Evolutionary conservation across 2,888 invertebrate genomes (phyloP), one percentile per base, ranked within the genome.

Genomic region (Tipula lateralis): DNA sequence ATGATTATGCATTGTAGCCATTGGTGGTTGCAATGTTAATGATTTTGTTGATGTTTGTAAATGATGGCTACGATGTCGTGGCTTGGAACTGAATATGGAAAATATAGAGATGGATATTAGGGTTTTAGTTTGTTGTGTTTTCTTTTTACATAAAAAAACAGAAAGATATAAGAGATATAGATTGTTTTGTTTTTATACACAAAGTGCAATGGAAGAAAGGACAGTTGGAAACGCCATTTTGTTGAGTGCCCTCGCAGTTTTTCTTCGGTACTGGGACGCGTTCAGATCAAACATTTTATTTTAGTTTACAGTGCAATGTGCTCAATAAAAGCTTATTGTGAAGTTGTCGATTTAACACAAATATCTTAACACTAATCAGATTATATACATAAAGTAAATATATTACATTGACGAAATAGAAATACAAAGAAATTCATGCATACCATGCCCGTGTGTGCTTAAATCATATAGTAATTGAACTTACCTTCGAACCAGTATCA

Each of bases 401-500:
- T n/a, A n/a, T n/a, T n/a, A n/a, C n/a, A n/a, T n/a, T n/a, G n/a
- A 66, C 9, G 19, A 44, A 24, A 66, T 24, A 66, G 66, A 66
- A 24, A 66, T 66, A 24, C 66, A 66, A 66, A 9, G 66, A 24
- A 9, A 7, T 9, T 24, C 66, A 24, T 66, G 24, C 24, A 44
- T 29, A 29, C 29, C 29, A 81, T 29, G 81, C 29, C 81, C 81
- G 29, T 29, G 29, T n/a, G n/a, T 29, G 12, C 29, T 5, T 29
- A 81, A 29, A 81, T 13, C 12, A n/a, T 81, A n/a, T n/a, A 29
- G 4, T 29, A 83, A 32, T 83, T 85, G n/a, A n/a, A 88, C 91
- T 91, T 91, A 97, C 97, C 97, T 96, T 91, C 95, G 92, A 84
- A 97, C 94, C 87, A 97, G 92, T 85, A 97, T 95, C 85, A 97